Evolutionary conservation across 2,888 invertebrate genomes (phyloP).

Genomic region (Sussaba pulchella): DNA sequence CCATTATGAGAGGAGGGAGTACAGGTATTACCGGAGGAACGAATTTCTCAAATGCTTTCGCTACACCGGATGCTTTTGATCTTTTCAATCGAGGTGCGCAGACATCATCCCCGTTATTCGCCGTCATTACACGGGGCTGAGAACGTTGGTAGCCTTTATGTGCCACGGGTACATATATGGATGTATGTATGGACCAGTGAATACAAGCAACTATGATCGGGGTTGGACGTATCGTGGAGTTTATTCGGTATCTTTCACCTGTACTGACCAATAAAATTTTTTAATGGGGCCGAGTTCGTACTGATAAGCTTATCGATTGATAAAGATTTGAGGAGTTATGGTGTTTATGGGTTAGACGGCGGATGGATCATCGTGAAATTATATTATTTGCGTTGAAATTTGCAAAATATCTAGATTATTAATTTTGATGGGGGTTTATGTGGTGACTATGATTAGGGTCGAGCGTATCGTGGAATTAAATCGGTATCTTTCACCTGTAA

Average conservation of each 20-base stretch:
- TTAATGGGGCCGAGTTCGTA: not conserved
- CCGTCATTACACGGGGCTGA: slow-evolving; percentile 31
- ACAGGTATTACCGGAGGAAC: slow-evolving; percentile 29
- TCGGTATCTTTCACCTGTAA: slow-evolving; percentile 22
- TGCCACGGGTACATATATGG: not conserved
- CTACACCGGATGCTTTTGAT: slow-evolving; percentile 70
- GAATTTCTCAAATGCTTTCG: slow-evolving; percentile 59
- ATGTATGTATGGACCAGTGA: not conserved
- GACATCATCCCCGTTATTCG: slow-evolving; percentile 58
- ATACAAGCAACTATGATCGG: too few species aligned
- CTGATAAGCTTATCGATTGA: not conserved
- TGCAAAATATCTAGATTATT: too few species aligned
- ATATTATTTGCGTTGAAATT: too few species aligned
- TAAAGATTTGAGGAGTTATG: too few species aligned
- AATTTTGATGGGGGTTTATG: too few species aligned
- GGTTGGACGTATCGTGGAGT: slow-evolving; percentile 16
- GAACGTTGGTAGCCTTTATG: not conserved
- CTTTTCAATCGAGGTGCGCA: slow-evolving; percentile 66
- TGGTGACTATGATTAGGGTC: too few species aligned
- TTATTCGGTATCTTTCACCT: slow-evolving; percentile 32
- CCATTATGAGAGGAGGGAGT: not conserved
- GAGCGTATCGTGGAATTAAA: slow-evolving; percentile 44
- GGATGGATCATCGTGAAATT: too few species aligned
- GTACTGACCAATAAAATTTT: slow-evolving; percentile 13
- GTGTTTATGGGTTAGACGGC: too few species aligned